These are phyloP conservation scores for Hydrolagus affinis DNA, from an alignment of 2,113 vertebrate genomes.

Conservation along the genomic window DNA sequence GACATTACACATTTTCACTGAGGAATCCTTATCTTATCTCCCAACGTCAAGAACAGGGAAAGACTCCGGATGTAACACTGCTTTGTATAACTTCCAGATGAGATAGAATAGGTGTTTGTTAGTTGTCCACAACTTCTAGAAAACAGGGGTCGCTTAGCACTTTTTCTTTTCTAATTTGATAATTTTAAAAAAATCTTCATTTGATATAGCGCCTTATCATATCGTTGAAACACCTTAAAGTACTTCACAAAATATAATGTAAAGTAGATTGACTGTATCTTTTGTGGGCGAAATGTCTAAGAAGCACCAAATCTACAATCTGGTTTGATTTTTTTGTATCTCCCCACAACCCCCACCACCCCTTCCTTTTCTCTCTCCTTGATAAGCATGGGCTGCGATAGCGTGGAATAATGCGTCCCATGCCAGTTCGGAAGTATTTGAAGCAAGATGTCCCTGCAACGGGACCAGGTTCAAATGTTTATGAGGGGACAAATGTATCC, in stretches of 20 bases:
- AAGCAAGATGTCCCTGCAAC: conserved; percentile 60
- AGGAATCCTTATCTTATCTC: conserved; percentile 20
- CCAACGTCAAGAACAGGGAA: not conserved
- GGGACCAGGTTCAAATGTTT: conserved; percentile 57
- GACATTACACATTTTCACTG: conserved; percentile 36
- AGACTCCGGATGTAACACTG: conserved; percentile 8
- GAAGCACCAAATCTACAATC: not conserved
- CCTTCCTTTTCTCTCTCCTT: not conserved
- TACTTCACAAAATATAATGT: too few species aligned
- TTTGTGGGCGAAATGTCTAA: too few species aligned
- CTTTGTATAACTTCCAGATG: conserved; percentile 31
- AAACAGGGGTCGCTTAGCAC: not conserved
- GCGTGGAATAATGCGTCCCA: conserved; percentile 64
- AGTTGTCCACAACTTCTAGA: conserved; percentile 20
- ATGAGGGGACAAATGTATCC: conserved; percentile 61
- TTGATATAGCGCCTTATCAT: too few species aligned
- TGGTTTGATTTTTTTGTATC: conserved; percentile 6
- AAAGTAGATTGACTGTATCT: too few species aligned
- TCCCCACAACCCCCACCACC: too few species aligned
- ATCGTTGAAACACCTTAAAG: too few species aligned
- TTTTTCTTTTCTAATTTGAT: conserved; percentile 34
- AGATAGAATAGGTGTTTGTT: conserved; percentile 35
- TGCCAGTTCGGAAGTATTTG: conserved; percentile 56
- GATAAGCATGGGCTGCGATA: conserved; percentile 12
- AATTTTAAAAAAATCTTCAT: not conserved